These are phyloP conservation scores for Villa cingulata DNA, from an alignment of 2,888 invertebrate genomes.

Conservation along the genomic window DNA sequence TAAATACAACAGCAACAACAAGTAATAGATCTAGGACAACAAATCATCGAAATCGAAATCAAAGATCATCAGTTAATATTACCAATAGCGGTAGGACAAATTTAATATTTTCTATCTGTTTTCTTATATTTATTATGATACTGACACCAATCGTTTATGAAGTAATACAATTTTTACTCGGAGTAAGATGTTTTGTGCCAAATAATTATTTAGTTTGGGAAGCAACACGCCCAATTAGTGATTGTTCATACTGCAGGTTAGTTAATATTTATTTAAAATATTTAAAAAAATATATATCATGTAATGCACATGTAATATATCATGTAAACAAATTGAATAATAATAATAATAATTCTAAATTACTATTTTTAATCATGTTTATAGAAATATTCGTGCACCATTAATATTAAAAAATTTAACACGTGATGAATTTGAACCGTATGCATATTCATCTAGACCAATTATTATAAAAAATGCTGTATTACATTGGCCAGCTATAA, in stretches of 20 bases:
- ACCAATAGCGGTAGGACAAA: constrained; percentile 27
- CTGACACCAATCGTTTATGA: constrained; percentile 32
- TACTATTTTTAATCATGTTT: constrained; percentile 1
- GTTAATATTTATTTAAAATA: constrained; percentile 2
- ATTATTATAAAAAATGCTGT: constrained; percentile 66
- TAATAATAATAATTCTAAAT: no score
- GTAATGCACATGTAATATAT: no score
- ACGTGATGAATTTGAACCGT: constrained; percentile 50
- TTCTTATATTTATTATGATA: constrained; percentile 29
- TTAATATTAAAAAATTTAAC: constrained; percentile 55
- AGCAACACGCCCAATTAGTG: constrained; percentile 66
- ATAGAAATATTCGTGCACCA: constrained; percentile 47
- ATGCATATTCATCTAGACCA: constrained; percentile 67
- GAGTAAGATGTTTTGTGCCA: constrained; percentile 61
- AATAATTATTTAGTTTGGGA: constrained; percentile 82
- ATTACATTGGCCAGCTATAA: constrained; percentile 60
- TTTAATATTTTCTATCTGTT: constrained; percentile 27
- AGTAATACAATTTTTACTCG: constrained; percentile 35
- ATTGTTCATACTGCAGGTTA: constrained; percentile 59
- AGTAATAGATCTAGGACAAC: background rate
- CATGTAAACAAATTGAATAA: no score
- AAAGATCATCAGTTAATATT: constrained; percentile 14
- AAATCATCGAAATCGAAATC: background rate
- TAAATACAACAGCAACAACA: background rate
- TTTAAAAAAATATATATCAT: no score